Evolutionary conservation across 1,140 invertebrate species (phyloP), one percentile per base, ranked within the genome.

Genomic region (Drosophila arizonae): DNA sequence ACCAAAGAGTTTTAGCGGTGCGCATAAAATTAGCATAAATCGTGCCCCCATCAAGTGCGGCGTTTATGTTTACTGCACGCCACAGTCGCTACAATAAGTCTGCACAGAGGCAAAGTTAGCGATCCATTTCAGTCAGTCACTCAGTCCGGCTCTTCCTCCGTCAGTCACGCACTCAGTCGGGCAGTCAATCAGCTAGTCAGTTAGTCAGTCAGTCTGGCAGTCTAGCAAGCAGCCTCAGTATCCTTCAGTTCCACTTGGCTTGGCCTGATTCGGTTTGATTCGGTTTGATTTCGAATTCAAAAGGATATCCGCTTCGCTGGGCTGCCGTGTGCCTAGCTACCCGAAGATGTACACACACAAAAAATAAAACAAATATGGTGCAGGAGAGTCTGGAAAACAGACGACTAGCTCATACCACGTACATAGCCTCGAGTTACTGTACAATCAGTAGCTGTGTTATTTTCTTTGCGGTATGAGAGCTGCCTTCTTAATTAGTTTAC

Each of bases 191-290:
- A 43, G 61, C 43, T 60, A 33, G 69, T 57, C 11, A 50, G 62
- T 61, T 62, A 63, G 50, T 64, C 54, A 55, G 10, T 39, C 11
- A 39, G 36, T 11, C 36, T 11, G 36, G 10, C 36, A 39, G 36
- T 11, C 36, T 46, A 39, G 30, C 30, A 65, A 71, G 41, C 65
- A 58, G 58, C 65, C 45, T 9, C 66, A 78, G 81, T 85, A 81
- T 85, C 81, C 81, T 81, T 81, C 67, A 76, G 75, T 86, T 86
- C 81, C 81, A 87, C 63, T 70, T 82, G 82, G 75, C 79, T 76
- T 76, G 68, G 13, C 58, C 66, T 63, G 81, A 86, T 71, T 77
- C 46, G 65, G 56, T 61, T 77, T 76, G 76, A 72, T 80, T 76
- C 48, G 72, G 75, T 81, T 71, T 75, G 77, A 75, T 71, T 75